Evolutionary conservation across 2,113 vertebrate genomes (phyloP).

Genomic region (Macquaria ambigua): DNA sequence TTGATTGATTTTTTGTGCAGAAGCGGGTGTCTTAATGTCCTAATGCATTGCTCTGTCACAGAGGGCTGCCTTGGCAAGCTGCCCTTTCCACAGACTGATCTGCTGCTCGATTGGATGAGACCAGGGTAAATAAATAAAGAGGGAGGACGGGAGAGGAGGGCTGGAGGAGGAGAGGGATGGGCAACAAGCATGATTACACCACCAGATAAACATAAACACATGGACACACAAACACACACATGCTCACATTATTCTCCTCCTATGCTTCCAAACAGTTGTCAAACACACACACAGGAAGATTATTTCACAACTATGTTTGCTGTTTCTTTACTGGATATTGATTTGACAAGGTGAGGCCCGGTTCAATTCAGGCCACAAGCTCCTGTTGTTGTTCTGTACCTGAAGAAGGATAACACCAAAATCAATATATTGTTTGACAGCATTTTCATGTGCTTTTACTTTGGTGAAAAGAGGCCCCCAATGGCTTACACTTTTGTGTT

Average conservation of each 20-base stretch:
- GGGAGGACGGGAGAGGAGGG: conserved; percentile 51
- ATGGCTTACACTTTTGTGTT: conserved; percentile 1
- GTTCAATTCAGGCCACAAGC: conserved; percentile 58
- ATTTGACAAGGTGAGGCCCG: conserved; percentile 63
- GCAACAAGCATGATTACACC: conserved; percentile 68
- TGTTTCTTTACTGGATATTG: conserved; percentile 69
- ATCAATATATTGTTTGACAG: conserved; percentile 71
- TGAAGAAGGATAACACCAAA: conserved; percentile 51
- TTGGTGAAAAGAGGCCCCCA: conserved; percentile 29
- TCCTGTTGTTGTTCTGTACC: conserved; percentile 48
- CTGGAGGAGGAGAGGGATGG: conserved; percentile 63
- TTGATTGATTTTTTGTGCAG: conserved; percentile 82
- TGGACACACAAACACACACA: conserved; percentile 6
- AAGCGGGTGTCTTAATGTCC: conserved; percentile 84
- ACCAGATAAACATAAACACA: conserved; percentile 55
- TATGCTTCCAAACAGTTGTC: conserved; percentile 28
- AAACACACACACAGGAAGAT: conserved; percentile 34
- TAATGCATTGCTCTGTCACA: conserved; percentile 86
- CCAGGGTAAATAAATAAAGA: conserved; percentile 81
- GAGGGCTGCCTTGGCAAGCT: conserved; percentile 81
- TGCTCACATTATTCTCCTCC: background rate
- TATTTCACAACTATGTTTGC: conserved; percentile 51
- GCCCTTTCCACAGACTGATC: conserved; percentile 83
- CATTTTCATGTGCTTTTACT: conserved; percentile 51
- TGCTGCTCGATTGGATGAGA: conserved; percentile 81